A percentile compares a stretch with the other conserved stretches of the same genome.
Conservation (phyloP, 2,113 vertebrate genomes). For the Neogale vison region DNA sequence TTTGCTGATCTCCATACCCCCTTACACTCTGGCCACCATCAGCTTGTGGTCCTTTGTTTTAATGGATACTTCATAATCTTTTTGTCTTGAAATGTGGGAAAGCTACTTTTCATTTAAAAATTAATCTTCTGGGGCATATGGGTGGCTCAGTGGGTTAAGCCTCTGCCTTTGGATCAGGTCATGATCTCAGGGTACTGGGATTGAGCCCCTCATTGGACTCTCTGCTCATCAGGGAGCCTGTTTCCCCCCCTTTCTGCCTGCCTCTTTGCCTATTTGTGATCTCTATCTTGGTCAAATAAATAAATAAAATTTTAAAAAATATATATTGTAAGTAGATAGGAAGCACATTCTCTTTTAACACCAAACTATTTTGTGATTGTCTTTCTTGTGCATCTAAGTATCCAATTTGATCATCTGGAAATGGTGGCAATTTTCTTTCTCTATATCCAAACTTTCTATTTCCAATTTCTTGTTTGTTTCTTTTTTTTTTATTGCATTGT, state of each 20-base stretch:
- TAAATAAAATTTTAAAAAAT: no score
- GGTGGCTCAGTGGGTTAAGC: no score
- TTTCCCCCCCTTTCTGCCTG: no score
- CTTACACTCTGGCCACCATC: not conserved
- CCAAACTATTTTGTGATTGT: not conserved
- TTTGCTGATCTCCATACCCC: not conserved
- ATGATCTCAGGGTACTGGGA: no score
- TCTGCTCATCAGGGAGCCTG: no score
- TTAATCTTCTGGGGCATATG: not conserved
- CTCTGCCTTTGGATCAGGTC: no score
- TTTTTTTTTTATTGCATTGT: not conserved
- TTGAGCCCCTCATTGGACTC: accelerated
- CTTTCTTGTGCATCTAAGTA: not conserved
- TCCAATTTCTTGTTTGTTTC: not conserved
- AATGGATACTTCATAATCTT: not conserved
- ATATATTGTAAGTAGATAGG: not conserved
- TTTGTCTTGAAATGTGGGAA: not conserved
- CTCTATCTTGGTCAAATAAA: no score
- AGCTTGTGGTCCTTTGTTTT: not conserved
- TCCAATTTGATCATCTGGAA: not conserved
- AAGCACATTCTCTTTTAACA: not conserved
- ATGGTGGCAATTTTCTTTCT: not conserved
- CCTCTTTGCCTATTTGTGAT: no score
- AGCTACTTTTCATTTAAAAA: not conserved
- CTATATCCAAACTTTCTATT: not conserved